Evolutionary conservation across 2,113 vertebrate genomes (phyloP).

Genomic region (Phainopepla nitens): DNA sequence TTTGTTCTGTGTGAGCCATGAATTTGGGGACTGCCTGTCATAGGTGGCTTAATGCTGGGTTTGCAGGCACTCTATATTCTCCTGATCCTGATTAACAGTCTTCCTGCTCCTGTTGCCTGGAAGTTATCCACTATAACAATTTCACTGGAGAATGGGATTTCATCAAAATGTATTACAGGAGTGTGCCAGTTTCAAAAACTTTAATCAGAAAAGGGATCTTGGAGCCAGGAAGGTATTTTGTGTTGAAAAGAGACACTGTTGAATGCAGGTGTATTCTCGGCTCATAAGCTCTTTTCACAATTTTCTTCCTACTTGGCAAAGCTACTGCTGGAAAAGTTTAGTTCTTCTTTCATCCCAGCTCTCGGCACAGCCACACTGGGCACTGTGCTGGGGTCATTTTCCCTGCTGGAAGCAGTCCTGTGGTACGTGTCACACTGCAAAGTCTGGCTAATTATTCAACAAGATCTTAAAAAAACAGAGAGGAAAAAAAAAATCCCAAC

Average conservation of each 20-base stretch:
- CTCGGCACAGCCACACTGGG: fast-evolving
- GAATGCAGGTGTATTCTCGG: not conserved
- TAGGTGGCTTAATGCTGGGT: not conserved
- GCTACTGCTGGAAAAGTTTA: not conserved
- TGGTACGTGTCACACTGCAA: fast-evolving
- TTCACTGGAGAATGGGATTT: conserved; percentile 37
- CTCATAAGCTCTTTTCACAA: not conserved
- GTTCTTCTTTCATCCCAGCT: not conserved
- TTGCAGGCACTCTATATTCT: conserved; percentile 2
- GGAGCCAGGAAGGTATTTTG: not conserved
- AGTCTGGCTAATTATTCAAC: not conserved
- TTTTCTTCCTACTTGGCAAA: not conserved
- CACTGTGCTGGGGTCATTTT: fast-evolving
- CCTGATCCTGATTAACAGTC: conserved; percentile 33
- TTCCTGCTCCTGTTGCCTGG: not conserved
- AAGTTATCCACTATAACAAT: conserved; percentile 30
- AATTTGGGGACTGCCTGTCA: not conserved
- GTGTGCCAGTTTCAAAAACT: conserved; percentile 25
- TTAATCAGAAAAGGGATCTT: conserved; percentile 41
- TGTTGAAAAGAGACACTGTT: not conserved
- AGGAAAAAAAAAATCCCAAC: not conserved
- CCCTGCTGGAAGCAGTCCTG: not conserved
- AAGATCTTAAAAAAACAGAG: not conserved
- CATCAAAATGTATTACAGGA: conserved; percentile 40
- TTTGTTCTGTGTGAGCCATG: conserved; percentile 13